Conservation (phyloP, 2,113 vertebrate genomes). For the Nematolebias whitei region DNA sequence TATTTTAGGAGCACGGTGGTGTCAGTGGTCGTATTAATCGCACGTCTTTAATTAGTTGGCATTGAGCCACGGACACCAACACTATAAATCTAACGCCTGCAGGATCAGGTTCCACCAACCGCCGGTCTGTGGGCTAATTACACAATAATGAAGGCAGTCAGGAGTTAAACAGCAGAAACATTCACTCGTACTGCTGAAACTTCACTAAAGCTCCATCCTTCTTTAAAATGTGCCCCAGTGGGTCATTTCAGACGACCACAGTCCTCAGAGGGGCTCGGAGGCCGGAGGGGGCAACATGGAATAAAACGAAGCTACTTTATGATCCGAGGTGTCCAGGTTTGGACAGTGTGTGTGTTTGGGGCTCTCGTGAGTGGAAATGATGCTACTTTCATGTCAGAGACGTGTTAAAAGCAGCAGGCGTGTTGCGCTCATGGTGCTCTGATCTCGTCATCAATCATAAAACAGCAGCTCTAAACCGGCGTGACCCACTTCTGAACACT, state of each 20-base stretch:
- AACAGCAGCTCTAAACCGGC: not conserved
- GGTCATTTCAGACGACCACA: constrained; percentile 54
- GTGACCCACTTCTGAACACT: not conserved
- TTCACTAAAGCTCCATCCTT: constrained; percentile 57
- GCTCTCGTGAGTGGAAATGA: no score
- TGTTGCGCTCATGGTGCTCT: constrained; percentile 1
- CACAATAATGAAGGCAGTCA: constrained; percentile 66
- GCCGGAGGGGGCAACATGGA: not conserved
- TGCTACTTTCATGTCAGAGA: not conserved
- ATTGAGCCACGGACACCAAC: constrained; percentile 7
- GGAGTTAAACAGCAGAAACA: constrained; percentile 55
- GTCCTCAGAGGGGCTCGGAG: constrained; percentile 28
- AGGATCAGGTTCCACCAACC: constrained; percentile 46
- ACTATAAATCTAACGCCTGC: constrained; percentile 20
- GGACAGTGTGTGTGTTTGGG: not conserved
- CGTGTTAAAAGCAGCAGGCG: constrained; percentile 13
- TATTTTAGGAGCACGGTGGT: constrained; percentile 4
- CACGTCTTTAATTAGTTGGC: constrained; percentile 5
- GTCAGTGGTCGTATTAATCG: constrained; percentile 12
- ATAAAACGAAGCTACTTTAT: constrained; percentile 10
- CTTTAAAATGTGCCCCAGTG: constrained; percentile 67
- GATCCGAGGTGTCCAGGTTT: not conserved
- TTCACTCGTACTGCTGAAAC: constrained; percentile 61
- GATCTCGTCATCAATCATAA: constrained; percentile 15
- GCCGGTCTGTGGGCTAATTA: constrained; percentile 52